Conservation (phyloP, 2,113 vertebrate genomes). For the Helogale parvula region DNA sequence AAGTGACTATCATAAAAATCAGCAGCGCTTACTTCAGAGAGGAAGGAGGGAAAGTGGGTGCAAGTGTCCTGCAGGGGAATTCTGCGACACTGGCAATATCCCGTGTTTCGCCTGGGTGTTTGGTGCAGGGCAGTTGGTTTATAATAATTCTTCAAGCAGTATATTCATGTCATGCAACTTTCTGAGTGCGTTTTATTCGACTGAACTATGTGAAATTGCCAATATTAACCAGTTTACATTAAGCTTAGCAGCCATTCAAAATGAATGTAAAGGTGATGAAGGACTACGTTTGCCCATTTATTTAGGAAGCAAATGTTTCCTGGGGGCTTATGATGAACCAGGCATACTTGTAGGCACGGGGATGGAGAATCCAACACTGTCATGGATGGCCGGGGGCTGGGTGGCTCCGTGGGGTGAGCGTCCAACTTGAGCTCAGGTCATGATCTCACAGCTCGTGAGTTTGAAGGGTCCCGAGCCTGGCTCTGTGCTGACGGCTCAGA, state of each 20-base stretch:
- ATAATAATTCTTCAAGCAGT: not conserved
- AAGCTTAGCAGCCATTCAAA: conserved; percentile 27
- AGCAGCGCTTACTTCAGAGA: not conserved
- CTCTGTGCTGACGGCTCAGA: too few relatives aligned
- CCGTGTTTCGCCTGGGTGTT: not conserved
- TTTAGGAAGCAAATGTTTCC: conserved; percentile 35
- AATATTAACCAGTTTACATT: not conserved
- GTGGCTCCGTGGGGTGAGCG: too few relatives aligned
- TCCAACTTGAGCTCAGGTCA: too few relatives aligned
- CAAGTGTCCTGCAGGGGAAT: not conserved
- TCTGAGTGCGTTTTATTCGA: not conserved
- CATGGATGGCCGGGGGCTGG: not conserved
- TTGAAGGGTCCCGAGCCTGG: too few relatives aligned
- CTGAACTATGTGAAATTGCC: not conserved
- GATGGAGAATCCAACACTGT: not conserved
- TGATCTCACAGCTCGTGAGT: too few relatives aligned
- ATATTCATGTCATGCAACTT: not conserved
- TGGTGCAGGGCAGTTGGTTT: not conserved
- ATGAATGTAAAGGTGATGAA: not conserved
- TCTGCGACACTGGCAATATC: not conserved
- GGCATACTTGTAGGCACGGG: not conserved
- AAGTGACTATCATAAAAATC: not conserved
- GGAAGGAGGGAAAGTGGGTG: not conserved
- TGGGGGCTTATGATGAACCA: not conserved
- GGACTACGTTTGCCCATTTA: not conserved